phyloP scores from a whole-genome alignment of 2,113 vertebrate species.

The Tetrax tetrax region DNA sequence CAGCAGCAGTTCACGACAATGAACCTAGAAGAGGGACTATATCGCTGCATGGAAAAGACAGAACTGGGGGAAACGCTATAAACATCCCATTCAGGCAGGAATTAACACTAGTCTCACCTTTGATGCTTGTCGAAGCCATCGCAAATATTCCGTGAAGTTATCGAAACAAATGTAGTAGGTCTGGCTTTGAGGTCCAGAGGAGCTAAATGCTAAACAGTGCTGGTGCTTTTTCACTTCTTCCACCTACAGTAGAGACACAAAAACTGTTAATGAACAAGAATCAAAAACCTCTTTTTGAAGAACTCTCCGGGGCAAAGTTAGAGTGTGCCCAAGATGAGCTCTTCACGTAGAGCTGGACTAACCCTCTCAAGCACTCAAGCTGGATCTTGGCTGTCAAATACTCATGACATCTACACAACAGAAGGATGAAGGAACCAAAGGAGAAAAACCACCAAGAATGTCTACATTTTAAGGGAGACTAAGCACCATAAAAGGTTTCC shows the following conservation, averaged over 20 bases:
- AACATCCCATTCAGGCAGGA: not conserved
- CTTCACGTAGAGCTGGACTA: not conserved
- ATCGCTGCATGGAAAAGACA: not conserved
- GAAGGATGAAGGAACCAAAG: not conserved
- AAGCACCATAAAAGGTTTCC: not conserved
- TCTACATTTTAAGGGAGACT: not conserved
- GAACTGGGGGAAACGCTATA: not conserved
- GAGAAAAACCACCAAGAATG: not conserved
- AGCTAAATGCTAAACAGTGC: slow-evolving; percentile 97
- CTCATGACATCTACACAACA: not conserved
- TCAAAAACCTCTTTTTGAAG: not conserved
- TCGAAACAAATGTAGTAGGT: slow-evolving; percentile 97
- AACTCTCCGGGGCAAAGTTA: not conserved
- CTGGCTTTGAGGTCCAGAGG: slow-evolving; percentile 96
- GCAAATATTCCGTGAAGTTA: slow-evolving; percentile 95
- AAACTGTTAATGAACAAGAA: not conserved
- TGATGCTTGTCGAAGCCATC: slow-evolving; percentile 94
- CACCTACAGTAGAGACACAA: slow-evolving; percentile 78
- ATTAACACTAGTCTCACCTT: slow-evolving; percentile 81
- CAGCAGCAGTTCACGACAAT: not conserved
- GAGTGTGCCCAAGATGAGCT: not conserved
- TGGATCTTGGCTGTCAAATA: not conserved
- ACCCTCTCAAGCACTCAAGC: not conserved
- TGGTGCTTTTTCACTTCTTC: slow-evolving; percentile 97
- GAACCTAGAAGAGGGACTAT: not conserved